Conservation (phyloP, 30 jellyfish, hydroid and myxozoan species). For the Aurelia coerulea region DNA sequence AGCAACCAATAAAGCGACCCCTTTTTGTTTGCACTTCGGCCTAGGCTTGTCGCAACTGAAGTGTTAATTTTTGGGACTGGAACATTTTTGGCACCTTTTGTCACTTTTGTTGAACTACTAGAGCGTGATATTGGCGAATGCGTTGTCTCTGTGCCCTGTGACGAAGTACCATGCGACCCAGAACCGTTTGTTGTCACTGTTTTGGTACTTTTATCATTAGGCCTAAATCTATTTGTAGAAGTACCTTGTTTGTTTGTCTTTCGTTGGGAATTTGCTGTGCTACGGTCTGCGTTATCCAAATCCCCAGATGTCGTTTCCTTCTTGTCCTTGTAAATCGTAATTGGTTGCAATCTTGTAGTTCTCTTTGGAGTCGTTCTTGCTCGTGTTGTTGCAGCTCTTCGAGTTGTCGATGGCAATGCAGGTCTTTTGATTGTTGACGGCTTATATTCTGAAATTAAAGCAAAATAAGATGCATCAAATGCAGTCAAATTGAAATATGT, state of each 20-base stretch:
- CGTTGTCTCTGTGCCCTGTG: slow-evolving; percentile 32
- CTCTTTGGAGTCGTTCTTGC: slow-evolving; percentile 38
- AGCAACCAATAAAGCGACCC: slow-evolving; percentile 78
- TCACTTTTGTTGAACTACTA: slow-evolving; percentile 3
- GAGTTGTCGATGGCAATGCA: slow-evolving; percentile 24
- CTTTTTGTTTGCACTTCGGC: slow-evolving; percentile 39
- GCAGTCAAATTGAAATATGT: no score
- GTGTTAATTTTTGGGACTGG: slow-evolving; percentile 6
- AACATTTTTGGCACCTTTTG: slow-evolving; percentile 4
- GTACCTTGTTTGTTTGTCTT: slow-evolving; percentile 5
- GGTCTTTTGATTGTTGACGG: slow-evolving; percentile 39
- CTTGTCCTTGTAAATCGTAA: slow-evolving; percentile 21
- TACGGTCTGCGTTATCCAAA: not conserved
- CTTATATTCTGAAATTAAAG: slow-evolving; percentile 4
- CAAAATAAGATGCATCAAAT: not conserved
- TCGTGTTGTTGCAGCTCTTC: slow-evolving; percentile 30
- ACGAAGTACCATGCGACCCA: slow-evolving; percentile 33
- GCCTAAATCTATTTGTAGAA: slow-evolving; percentile 12
- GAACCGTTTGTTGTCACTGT: slow-evolving; percentile 21
- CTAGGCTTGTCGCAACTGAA: slow-evolving; percentile 35
- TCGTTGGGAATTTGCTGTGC: slow-evolving; percentile 1
- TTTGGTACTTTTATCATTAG: slow-evolving; percentile 5
- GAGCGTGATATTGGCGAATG: slow-evolving; percentile 50
- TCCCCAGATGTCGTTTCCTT: not conserved
- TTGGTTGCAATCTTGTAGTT: slow-evolving; percentile 47